Evolutionary conservation across 1,140 invertebrate species (phyloP).

Genomic region (Trypoxylus dichotomus): DNA sequence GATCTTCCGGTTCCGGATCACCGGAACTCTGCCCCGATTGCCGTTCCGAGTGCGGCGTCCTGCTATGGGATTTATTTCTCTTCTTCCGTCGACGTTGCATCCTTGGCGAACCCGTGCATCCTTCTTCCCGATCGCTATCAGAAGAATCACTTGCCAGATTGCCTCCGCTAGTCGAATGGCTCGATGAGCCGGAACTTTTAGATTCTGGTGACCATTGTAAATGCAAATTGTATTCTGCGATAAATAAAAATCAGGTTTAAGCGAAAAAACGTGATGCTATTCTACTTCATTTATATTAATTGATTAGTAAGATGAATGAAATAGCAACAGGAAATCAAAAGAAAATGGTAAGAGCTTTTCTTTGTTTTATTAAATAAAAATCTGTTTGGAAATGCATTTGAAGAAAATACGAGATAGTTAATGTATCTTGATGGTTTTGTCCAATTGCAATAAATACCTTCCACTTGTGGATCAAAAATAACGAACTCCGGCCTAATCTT

Average conservation of each 20-base stretch:
- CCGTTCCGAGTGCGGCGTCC: slow-evolving; percentile 48
- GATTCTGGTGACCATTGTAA: slow-evolving; percentile 51
- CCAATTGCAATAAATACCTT: slow-evolving; percentile 58
- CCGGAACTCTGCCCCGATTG: slow-evolving; percentile 45
- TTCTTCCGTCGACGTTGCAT: slow-evolving; percentile 66
- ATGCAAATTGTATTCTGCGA: slow-evolving; percentile 33
- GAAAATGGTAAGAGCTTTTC: too few relatives aligned
- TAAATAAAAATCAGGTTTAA: neutral
- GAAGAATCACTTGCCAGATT: slow-evolving; percentile 67
- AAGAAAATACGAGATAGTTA: too few relatives aligned
- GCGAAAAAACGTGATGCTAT: neutral
- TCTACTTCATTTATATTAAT: too few relatives aligned
- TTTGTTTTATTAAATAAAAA: too few relatives aligned
- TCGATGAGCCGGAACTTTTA: slow-evolving; percentile 56
- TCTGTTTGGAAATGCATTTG: too few relatives aligned
- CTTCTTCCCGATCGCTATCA: slow-evolving; percentile 79
- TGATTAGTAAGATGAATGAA: too few relatives aligned
- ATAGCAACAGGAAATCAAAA: too few relatives aligned
- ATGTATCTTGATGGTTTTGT: too few relatives aligned
- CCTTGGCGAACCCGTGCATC: slow-evolving; percentile 67
- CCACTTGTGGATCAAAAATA: slow-evolving; percentile 91
- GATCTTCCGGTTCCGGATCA: slow-evolving; percentile 67
- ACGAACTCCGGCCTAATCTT: slow-evolving; percentile 98
- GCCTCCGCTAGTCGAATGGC: slow-evolving; percentile 55
- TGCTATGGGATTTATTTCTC: slow-evolving; percentile 54